A percentile compares a stretch with the other conserved stretches of the same genome.
These are phyloP conservation scores for Tetramorium alpestre DNA, from an alignment of 1,140 invertebrate species.

Conservation along the genomic window DNA sequence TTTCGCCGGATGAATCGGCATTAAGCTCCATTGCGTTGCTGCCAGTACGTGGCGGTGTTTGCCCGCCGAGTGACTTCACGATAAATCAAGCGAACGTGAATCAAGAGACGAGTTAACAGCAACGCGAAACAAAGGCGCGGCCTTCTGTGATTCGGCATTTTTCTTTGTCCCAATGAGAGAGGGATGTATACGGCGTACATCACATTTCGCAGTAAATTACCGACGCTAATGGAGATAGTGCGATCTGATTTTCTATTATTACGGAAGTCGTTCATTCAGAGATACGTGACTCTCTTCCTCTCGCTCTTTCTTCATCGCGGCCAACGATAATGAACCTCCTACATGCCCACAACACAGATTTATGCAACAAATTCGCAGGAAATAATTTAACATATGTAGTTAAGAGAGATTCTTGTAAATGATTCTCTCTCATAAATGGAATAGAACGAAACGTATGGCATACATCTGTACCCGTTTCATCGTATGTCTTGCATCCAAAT, in stretches of 20 bases:
- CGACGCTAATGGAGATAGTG: slow-evolving; percentile 47
- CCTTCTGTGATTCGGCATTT: slow-evolving; percentile 54
- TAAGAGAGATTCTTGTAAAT: slow-evolving; percentile 13
- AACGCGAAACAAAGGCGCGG: slow-evolving; percentile 60
- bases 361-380: slow-evolving; percentile 42
- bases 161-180: not conserved
- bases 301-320: not conserved
- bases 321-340: slow-evolving; percentile 22
- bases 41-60: slow-evolving; percentile 17
- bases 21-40: slow-evolving; percentile 54
- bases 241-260: slow-evolving; percentile 60
- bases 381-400: slow-evolving; percentile 54
- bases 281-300: slow-evolving; percentile 36
- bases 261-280: slow-evolving; percentile 50
- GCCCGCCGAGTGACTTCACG: slow-evolving; percentile 59
- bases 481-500: slow-evolving; percentile 21
- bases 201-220: slow-evolving; percentile 36
- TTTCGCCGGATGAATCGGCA: slow-evolving; percentile 72
- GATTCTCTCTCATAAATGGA: slow-evolving; percentile 27
- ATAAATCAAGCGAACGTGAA: slow-evolving; percentile 54
- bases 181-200: not conserved
- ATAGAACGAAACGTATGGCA: slow-evolving; percentile 23
- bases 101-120: slow-evolving; percentile 55
- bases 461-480: slow-evolving; percentile 14
- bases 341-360: slow-evolving; percentile 16